Evolutionary conservation across 2,113 vertebrate species (phyloP), one percentile per base, ranked within the genome.

Genomic region (Vimba vimba): DNA sequence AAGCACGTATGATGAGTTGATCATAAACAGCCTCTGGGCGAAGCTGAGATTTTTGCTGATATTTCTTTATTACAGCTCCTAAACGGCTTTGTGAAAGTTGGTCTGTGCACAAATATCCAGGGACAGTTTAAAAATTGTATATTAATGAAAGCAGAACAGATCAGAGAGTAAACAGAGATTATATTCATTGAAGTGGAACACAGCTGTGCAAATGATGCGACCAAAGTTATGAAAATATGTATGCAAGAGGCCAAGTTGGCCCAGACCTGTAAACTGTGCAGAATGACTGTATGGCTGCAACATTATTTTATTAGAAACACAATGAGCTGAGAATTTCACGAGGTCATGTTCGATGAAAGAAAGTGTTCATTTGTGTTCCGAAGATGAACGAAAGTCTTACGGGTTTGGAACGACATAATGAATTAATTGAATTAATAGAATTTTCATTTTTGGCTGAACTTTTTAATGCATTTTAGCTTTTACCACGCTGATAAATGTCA

Each of bases 141-240:
- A 69, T 69, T 69, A 36, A 69, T 69, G 66, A 36, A 62, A 23
- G 39, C n/a, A 39, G 36, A 60, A 43, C 6, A 57, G 55, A 19
- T 57, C 33, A 59, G 23, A 39, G 68, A 27, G 33, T 80, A 45
- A 80, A 79, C 17, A 79, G 23, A 78, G 66, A 84, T 77, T 76
- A 47, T 77, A 7, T 59, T 84, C 25, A 60, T 6, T 47, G 83
- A 64, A 62, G 71, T 50, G 25, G 83, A 76, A 75, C 36, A 52
- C 69, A 85, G 83, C 73, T 85, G 83, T 66, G 25, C 21, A 84
- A 84, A 80, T 39, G 12, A 36, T 62, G 19, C 6, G 4, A 64
- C 59, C 55, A 17, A 25, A 64, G 17, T 25, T 60, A 25, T 62
- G 78, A 57, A 39, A 62, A 60, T 59, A 36, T 69, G 27, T 39